A percentile compares a stretch with the other conserved stretches of the same genome.
Conservation (phyloP, 2,797 vertebrate genomes). For the Enteromius treurensis region DNA sequence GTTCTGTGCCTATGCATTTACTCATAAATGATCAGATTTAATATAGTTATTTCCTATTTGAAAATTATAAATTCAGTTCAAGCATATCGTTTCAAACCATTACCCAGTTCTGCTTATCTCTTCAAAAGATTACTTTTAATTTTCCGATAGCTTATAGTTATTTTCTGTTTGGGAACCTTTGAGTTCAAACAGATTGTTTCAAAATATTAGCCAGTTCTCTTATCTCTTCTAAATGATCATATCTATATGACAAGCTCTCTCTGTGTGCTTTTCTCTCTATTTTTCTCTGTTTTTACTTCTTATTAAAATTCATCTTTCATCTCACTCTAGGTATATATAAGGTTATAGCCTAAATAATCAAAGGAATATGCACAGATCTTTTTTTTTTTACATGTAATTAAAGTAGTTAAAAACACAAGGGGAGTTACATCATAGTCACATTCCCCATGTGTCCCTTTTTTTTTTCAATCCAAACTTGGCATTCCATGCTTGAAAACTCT, state of each 20-base stretch:
- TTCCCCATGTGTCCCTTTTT: conserved; percentile 35
- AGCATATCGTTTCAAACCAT: neutral
- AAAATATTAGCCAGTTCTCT: neutral
- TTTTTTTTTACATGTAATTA: conserved; percentile 32
- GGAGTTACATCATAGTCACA: conserved; percentile 21
- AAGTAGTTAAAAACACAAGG: conserved; percentile 17
- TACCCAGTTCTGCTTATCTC: neutral
- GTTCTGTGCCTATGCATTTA: neutral
- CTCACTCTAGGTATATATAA: neutral
- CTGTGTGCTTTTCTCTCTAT: neutral
- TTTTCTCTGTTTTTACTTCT: conserved; percentile 16
- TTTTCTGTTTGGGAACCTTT: neutral
- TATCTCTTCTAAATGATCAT: neutral
- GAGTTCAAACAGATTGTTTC: neutral
- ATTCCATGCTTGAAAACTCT: conserved; percentile 3
- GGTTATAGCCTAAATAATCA: neutral
- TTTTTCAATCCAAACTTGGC: conserved; percentile 15
- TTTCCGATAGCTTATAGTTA: neutral
- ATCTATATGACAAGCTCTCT: neutral
- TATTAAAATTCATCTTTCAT: neutral
- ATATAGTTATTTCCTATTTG: neutral
- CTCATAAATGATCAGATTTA: neutral
- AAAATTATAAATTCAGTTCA: neutral
- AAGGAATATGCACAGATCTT: conserved; percentile 10
- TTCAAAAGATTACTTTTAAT: neutral